Evolutionary conservation across 2,888 invertebrate genomes (phyloP), one percentile per base, ranked within the genome.

Genomic region (Epicampocera succincta): DNA sequence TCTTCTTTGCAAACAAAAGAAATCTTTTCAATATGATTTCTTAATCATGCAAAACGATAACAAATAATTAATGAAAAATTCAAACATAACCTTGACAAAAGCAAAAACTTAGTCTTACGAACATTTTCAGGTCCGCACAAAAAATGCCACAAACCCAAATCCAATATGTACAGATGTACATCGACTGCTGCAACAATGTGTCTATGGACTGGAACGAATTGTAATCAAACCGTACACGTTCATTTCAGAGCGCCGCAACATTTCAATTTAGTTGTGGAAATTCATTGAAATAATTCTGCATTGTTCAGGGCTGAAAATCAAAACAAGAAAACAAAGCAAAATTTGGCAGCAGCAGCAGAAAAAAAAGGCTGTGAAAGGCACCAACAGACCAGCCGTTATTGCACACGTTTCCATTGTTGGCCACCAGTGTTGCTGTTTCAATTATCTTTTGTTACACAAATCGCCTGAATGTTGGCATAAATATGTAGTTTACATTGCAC

Each of bases 401-500:
- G 46, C 52, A 80, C 80, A 75, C 71, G 80, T 75, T 66, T 54
- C 65, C 58, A 58, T 71, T 65, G 75, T 71, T 56, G 69, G 63
- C 74, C 63, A 75, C 63, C 54, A 50, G 40, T 65, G 80, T 80
- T 75, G 65, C 65, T 80, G 66, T 80, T 80, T 80, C 80, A 80
- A 75, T 80, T 80, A 80, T 50, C 65, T 75, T 80, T 71, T 69
- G 63, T 74, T 52, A 52, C 54, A 73, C 58, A 75, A 75, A 71
- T 79, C 75, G 65, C 75, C 75, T 74, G 63, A 29, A 63, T 68
- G 54, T n/a, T 15, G 2, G 6, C 44, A 33, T 33, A 17, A 19
- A 19, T 44, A 54, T 15, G 33, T 15, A 29, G 38, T 48, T 50
- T 61, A 40, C 73, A 50, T 54, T 73, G 38, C 38, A 54, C 46